Evolutionary conservation across 92 coral and sea anemone genomes (phyloP).

Genomic region (Porites divaricata): DNA sequence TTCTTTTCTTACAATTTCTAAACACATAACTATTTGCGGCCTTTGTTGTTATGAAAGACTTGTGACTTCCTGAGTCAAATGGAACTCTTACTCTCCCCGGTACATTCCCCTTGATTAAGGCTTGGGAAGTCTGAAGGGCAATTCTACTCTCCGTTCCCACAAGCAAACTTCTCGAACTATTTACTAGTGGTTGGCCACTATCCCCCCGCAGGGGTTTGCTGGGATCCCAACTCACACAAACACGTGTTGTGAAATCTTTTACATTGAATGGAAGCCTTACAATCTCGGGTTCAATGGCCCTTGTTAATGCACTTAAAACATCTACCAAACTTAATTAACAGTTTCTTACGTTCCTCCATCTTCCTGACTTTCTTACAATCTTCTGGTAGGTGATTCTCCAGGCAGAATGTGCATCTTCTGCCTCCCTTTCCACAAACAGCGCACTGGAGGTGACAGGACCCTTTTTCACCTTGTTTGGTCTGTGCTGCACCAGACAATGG

Average conservation of each 20-base stretch:
- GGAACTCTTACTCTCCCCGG: conserved; percentile 53
- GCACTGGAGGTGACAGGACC: conserved; percentile 16
- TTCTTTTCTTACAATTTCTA: conserved; percentile 53
- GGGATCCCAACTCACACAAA: conserved; percentile 8
- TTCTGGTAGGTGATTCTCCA: conserved; percentile 35
- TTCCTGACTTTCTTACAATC: conserved; percentile 21
- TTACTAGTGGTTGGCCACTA: neutral
- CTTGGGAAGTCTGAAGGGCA: neutral
- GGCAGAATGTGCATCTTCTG: conserved; percentile 44
- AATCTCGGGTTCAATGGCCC: conserved; percentile 43
- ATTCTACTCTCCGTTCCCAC: conserved; percentile 56
- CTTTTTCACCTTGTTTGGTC: neutral
- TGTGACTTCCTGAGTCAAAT: conserved; percentile 56
- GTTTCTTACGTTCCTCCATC: conserved; percentile 24
- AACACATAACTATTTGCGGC: conserved; percentile 25
- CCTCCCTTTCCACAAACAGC: conserved; percentile 3
- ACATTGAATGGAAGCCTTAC: conserved; percentile 12
- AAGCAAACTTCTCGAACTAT: neutral
- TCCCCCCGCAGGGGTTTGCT: neutral
- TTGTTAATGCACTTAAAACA: conserved; percentile 49
- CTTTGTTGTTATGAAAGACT: conserved; percentile 36
- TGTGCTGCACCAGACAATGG: conserved; percentile 20
- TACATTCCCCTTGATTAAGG: conserved; percentile 42
- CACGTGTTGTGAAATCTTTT: conserved; percentile 11
- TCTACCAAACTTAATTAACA: conserved; percentile 44